Evolutionary conservation across 2,113 vertebrate genomes (phyloP).

Genomic region (Kobus ellipsiprymnus): DNA sequence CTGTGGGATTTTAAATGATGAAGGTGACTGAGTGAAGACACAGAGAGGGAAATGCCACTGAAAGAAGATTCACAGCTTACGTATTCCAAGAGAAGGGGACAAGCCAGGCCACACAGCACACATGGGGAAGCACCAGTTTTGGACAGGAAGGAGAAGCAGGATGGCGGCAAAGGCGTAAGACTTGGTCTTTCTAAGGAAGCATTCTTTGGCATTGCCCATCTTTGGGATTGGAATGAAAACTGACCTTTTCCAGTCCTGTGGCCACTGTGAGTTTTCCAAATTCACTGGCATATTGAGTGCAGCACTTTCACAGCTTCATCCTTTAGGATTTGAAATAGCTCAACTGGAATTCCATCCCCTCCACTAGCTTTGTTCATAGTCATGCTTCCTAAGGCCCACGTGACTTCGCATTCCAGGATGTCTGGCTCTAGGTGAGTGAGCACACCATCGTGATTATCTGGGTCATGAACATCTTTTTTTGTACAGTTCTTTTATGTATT

Average conservation of each 20-base stretch:
- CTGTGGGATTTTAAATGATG: neutral
- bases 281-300: neutral
- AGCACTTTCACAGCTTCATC: neutral
- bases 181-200: neutral
- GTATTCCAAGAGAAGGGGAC: neutral
- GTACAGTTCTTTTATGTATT: neutral
- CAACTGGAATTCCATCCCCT: neutral
- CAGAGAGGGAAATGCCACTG: neutral
- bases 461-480: neutral
- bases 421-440: neutral
- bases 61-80: neutral
- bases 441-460: neutral
- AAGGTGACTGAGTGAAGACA: neutral
- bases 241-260: neutral
- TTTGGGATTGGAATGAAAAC: neutral
- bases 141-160: neutral
- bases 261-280: neutral
- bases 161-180: fast-evolving
- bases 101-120: fast-evolving
- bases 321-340: neutral
- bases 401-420: neutral
- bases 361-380: neutral
- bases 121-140: neutral
- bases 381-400: neutral
- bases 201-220: neutral